Base-by-base conservation (phyloP, 2,888 invertebrate genomes). In the Sarcophaga subvicina region DNA sequence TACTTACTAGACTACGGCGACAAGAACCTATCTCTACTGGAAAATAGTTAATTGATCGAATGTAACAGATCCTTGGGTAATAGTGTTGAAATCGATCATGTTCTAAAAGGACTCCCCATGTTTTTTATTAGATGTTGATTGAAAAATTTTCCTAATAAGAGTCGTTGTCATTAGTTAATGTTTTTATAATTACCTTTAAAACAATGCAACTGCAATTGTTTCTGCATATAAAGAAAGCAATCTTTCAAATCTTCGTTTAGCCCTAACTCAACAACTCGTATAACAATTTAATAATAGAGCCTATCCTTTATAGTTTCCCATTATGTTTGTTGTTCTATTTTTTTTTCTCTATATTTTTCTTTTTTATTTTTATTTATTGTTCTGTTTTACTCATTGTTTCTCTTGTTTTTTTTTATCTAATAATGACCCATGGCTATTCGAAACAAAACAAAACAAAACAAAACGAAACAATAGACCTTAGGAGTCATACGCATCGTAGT, bases 381-480 rank as follows among this genome's bases (percentile, higher is more conserved):
- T 37, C 8, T 37, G 37, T 8, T 37, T 8, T 37, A 8, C 37
- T 37, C 17, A n/a, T 66, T 8, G 12, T 66, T 14, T 2, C 2
- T 14, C 0, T 4, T 49, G 2, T 69, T n/a, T 45, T 22, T 20
- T 3, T 59, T 70, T 76, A 72, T 63, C 12, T 66, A 72, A 47
- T 6, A 60, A 72, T 80, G 25, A 27, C 79, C 72, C 62, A 20
- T 80, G 76, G 76, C 59, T 64, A 73, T 83, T 86, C 37, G 14
- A 47, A 49, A 49, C 37, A 37, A 37, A 37, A 37, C 27, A 27
- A 27, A 27, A 27, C 27, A 4, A 37, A 37, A 37, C 37, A 37
- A 37, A 27, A 54, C 45, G 54, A 70, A 60, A 77, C 60, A 79
- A 83, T 64, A 80, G 69, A 80, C 64, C 64, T 75, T 70, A 4